These are phyloP conservation scores for Rhinoraja longicauda DNA, from an alignment of 2,797 vertebrate genomes.

Conservation along the genomic window DNA sequence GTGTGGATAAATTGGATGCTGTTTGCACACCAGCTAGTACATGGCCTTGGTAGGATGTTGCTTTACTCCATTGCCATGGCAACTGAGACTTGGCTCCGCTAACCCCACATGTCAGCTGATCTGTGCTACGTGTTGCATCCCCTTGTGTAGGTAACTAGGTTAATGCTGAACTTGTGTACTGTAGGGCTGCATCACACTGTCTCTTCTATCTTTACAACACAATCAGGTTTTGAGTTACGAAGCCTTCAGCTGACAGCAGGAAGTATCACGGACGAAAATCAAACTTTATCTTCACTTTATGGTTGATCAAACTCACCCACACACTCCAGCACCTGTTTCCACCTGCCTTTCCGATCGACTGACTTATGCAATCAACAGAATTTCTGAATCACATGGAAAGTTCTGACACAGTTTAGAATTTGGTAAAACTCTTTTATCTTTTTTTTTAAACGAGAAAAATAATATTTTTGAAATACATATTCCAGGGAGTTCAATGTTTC, in stretches of 20 bases:
- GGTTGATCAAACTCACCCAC: neutral
- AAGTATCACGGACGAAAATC: neutral
- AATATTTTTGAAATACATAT: neutral
- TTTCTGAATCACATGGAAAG: neutral
- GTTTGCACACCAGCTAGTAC: too few relatives aligned
- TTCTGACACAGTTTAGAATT: conserved; percentile 1
- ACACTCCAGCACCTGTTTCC: neutral
- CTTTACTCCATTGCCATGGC: too few relatives aligned
- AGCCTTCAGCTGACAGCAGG: neutral
- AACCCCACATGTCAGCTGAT: neutral
- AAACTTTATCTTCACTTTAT: neutral
- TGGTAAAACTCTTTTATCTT: neutral
- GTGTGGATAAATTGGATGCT: too few relatives aligned
- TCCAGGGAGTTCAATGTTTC: neutral
- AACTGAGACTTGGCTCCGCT: too few relatives aligned
- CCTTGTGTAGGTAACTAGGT: neutral
- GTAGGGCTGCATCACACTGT: neutral
- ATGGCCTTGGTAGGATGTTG: too few relatives aligned
- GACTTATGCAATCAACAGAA: neutral
- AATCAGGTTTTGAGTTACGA: neutral
- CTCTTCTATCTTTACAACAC: neutral
- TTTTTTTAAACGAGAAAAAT: neutral
- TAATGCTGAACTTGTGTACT: neutral
- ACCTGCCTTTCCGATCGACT: neutral
- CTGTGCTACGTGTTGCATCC: neutral